phyloP scores from a whole-genome alignment of 2,888 invertebrate species.

The Patella ulyssiponensis region DNA sequence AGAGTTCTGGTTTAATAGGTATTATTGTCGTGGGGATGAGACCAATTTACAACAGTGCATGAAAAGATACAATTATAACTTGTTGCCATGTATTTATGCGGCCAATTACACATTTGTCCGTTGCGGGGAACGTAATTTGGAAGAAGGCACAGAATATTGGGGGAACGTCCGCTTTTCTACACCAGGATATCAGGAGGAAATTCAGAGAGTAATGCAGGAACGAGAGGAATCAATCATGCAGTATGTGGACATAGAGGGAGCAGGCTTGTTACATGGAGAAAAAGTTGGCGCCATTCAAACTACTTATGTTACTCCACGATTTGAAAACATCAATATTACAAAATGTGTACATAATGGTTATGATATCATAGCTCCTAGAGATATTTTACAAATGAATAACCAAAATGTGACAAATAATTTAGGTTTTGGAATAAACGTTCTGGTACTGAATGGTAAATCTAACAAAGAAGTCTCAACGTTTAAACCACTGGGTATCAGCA shows the following conservation, averaged over 20 bases:
- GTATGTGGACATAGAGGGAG: slow-evolving; percentile 85
- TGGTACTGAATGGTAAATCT: slow-evolving; percentile 91
- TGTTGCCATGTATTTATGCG: slow-evolving; percentile 81
- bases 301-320: slow-evolving; percentile 89
- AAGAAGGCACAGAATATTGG: slow-evolving; percentile 77
- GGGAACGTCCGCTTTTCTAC: slow-evolving; percentile 95
- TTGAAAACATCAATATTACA: slow-evolving; percentile 84
- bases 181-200: slow-evolving; percentile 87
- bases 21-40: slow-evolving; percentile 72
- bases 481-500: slow-evolving; percentile 81
- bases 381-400: slow-evolving; percentile 76
- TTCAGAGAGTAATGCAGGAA: slow-evolving; percentile 67
- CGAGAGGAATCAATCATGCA: slow-evolving; percentile 83
- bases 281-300: slow-evolving; percentile 91
- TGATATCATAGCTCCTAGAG: slow-evolving; percentile 89
- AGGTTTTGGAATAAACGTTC: slow-evolving; percentile 90
- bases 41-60: slow-evolving; percentile 75
- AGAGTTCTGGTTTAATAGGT: slow-evolving; percentile 69
- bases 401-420: slow-evolving; percentile 79
- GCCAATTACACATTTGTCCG: slow-evolving; percentile 91
- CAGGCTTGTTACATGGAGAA: slow-evolving; percentile 95
- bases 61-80: slow-evolving; percentile 87
- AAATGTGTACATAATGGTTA: slow-evolving; percentile 92
- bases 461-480: slow-evolving; percentile 85
- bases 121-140: slow-evolving; percentile 78